Evolutionary conservation across 1,140 invertebrate species (phyloP).

Genomic region (Fopius arisanus): DNA sequence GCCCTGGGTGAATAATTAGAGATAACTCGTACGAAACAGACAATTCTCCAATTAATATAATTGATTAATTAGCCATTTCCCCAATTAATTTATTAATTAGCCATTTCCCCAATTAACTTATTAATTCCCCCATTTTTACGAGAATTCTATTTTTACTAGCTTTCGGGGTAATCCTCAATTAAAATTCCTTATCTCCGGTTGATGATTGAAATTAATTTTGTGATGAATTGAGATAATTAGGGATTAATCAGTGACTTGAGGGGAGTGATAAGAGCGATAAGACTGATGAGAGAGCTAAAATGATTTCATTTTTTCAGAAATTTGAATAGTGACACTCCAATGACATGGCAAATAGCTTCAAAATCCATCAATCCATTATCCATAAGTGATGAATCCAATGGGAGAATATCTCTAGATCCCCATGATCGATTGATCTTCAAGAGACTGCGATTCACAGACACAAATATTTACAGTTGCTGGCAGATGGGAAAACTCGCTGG

Average conservation of each 20-base stretch:
- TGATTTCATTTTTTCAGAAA: slow-evolving; percentile 50
- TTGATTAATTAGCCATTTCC: too few relatives aligned
- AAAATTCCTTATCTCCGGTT: too few relatives aligned
- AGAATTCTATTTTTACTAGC: too few relatives aligned
- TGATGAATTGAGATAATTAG: too few relatives aligned
- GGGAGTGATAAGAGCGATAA: too few relatives aligned
- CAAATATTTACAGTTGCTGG: slow-evolving; percentile 74
- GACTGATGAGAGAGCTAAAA: neutral
- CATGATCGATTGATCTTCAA: slow-evolving; percentile 62
- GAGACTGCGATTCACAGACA: slow-evolving; percentile 61
- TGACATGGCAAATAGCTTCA: slow-evolving; percentile 63
- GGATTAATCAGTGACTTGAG: too few relatives aligned
- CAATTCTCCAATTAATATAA: too few relatives aligned
- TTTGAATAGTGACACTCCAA: slow-evolving; percentile 61
- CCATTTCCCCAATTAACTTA: too few relatives aligned
- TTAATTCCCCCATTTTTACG: too few relatives aligned
- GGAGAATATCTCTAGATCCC: slow-evolving; percentile 61
- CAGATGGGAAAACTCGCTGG: slow-evolving; percentile 68
- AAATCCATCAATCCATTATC: slow-evolving; percentile 56
- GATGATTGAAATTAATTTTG: too few relatives aligned
- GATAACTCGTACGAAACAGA: slow-evolving; percentile 22
- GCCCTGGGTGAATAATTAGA: slow-evolving; percentile 65
- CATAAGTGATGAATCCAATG: slow-evolving; percentile 54
- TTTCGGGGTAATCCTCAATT: too few relatives aligned
- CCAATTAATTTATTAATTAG: too few relatives aligned